Conservation (phyloP, 2,797 vertebrate genomes). For the Enteromius paludinosus region DNA sequence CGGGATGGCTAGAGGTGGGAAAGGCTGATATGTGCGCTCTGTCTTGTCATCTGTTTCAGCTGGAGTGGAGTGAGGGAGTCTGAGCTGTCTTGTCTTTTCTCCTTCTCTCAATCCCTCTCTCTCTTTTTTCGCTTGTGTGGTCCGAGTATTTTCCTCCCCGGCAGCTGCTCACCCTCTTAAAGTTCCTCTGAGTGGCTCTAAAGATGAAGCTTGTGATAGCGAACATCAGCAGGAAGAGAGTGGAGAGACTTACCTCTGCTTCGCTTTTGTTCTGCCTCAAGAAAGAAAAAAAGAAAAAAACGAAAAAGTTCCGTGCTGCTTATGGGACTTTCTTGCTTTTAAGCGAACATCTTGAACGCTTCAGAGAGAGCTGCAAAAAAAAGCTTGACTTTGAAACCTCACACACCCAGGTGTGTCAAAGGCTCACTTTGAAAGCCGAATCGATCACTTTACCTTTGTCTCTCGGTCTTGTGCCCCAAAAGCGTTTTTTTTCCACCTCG, state of each 20-base stretch:
- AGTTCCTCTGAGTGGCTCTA: constrained; percentile 51
- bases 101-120: constrained; percentile 31
- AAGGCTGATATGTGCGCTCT: constrained; percentile 53
- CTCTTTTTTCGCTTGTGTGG: constrained; percentile 34
- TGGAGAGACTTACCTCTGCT: constrained; percentile 18
- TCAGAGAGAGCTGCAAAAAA: constrained; percentile 39
- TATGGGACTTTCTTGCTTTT: constrained; percentile 22
- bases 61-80: constrained; percentile 46
- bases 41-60: constrained; percentile 54
- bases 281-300: neutral
- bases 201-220: constrained; percentile 48
- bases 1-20: constrained; percentile 51
- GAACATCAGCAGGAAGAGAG: constrained; percentile 31
- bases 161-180: constrained; percentile 51
- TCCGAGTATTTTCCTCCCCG: constrained; percentile 49
- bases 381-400: constrained; percentile 49
- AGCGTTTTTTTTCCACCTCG: neutral
- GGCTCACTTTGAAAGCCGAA: constrained; percentile 53
- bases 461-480: constrained; percentile 15
- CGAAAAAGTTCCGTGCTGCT: neutral
- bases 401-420: constrained; percentile 59
- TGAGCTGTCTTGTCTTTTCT: constrained; percentile 46
- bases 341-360: constrained; percentile 56
- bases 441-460: constrained; percentile 50
- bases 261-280: constrained; percentile 36